A percentile compares a stretch with the other conserved stretches of the same genome.
Evolutionary conservation across 2,113 vertebrate genomes (phyloP).

Genomic region (Ginglymostoma cirratum): DNA sequence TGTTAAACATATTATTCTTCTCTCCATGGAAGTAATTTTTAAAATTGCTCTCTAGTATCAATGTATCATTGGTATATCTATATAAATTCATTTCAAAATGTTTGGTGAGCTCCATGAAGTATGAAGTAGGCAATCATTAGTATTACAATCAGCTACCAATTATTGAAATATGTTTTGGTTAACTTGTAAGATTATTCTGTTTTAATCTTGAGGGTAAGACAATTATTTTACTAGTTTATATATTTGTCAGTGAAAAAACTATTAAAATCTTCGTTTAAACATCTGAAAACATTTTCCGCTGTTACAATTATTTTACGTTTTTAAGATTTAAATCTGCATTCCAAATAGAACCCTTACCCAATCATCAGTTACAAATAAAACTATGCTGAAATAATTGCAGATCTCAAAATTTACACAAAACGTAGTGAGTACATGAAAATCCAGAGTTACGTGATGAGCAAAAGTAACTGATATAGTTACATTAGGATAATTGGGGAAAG

Average conservation of each 20-base stretch:
- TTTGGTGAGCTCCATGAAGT: neutral
- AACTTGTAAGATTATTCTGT: neutral
- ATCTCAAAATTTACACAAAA: neutral
- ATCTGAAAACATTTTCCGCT: neutral
- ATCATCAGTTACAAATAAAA: neutral
- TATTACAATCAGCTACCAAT: neutral
- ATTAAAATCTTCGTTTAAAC: neutral
- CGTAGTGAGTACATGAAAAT: neutral
- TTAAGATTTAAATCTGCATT: neutral
- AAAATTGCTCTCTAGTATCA: neutral
- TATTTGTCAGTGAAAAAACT: neutral
- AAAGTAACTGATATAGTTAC: neutral
- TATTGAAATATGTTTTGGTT: neutral
- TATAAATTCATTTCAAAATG: neutral
- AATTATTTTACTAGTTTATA: neutral
- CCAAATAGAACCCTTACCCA: neutral
- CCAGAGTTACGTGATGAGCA: neutral
- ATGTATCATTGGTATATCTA: neutral
- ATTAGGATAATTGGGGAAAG: neutral
- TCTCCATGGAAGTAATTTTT: neutral
- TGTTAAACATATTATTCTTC: neutral
- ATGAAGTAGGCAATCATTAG: neutral
- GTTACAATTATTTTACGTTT: slow-evolving; percentile 1
- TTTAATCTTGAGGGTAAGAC: neutral
- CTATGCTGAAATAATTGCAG: neutral